Conservation (phyloP, 30 jellyfish, hydroid and myxozoan species). For the Hydractinia echinata region DNA sequence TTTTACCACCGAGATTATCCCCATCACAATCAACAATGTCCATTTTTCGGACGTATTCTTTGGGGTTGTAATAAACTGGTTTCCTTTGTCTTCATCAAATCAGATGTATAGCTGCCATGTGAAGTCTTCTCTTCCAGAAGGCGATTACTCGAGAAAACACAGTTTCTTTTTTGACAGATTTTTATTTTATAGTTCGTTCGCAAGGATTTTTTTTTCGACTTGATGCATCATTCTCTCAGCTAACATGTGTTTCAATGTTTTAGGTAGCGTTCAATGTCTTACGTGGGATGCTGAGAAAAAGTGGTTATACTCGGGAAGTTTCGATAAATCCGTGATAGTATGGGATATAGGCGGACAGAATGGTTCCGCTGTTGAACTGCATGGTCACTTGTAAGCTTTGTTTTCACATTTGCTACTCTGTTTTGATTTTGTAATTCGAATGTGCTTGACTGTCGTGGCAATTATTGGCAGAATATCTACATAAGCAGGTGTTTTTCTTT, state of each 20-base stretch:
- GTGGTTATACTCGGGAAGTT: constrained; percentile 85
- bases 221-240: too few relatives aligned
- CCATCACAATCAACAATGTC: too few relatives aligned
- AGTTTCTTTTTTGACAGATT: too few relatives aligned
- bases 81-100: too few relatives aligned
- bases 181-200: too few relatives aligned
- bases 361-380: constrained; percentile 92
- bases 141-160: too few relatives aligned
- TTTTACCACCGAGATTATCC: too few relatives aligned
- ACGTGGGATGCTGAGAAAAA: constrained; percentile 89
- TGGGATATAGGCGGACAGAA: constrained; percentile 98
- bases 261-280: constrained; percentile 83
- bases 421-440: neutral
- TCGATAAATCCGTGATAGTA: constrained; percentile 75
- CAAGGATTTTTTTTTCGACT: too few relatives aligned
- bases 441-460: neutral
- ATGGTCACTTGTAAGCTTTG: constrained; percentile 75
- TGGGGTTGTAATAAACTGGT: too few relatives aligned
- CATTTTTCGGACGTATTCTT: too few relatives aligned
- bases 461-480: neutral
- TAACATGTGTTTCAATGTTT: neutral
- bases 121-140: too few relatives aligned
- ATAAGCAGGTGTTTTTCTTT: neutral
- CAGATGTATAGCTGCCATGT: too few relatives aligned
- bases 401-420: neutral